phyloP scores from a whole-genome alignment of 2,888 invertebrate genomes.

The Piscicola geometra region DNA sequence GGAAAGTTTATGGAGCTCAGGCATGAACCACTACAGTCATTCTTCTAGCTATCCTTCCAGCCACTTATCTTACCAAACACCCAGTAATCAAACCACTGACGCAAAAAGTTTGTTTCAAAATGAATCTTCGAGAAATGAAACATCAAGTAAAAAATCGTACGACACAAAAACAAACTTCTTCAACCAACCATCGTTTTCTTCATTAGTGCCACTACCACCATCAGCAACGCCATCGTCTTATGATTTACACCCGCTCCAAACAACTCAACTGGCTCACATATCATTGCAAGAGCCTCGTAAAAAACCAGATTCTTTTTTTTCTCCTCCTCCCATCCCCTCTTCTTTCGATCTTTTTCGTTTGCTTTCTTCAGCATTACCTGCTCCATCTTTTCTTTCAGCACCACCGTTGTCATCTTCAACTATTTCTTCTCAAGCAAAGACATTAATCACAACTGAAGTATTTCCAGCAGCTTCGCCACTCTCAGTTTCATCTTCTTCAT shows the following conservation, averaged over 20 bases:
- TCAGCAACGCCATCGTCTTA: no score
- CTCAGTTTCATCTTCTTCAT: not conserved
- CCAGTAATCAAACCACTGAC: no score
- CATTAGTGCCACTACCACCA: not conserved
- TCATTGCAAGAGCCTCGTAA: no score
- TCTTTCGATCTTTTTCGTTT: no score
- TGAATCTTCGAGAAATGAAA: no score
- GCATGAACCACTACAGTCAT: no score
- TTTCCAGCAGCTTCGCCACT: not conserved
- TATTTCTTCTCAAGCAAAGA: not conserved
- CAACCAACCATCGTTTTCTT: slow-evolving; percentile 1
- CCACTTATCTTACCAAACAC: not conserved
- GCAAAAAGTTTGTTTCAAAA: not conserved
- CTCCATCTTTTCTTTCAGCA: not conserved
- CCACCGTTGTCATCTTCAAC: not conserved
- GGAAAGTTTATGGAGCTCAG: not conserved
- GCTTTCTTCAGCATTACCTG: not conserved
- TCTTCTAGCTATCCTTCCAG: not conserved
- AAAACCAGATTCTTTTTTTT: no score
- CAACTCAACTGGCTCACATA: no score
- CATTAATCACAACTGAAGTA: not conserved
- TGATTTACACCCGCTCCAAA: no score
- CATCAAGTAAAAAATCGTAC: no score
- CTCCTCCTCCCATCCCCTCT: no score
- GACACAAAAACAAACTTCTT: no score